These are phyloP conservation scores for Nylanderia fulva DNA, from an alignment of 1,140 invertebrate species.

Conservation along the genomic window DNA sequence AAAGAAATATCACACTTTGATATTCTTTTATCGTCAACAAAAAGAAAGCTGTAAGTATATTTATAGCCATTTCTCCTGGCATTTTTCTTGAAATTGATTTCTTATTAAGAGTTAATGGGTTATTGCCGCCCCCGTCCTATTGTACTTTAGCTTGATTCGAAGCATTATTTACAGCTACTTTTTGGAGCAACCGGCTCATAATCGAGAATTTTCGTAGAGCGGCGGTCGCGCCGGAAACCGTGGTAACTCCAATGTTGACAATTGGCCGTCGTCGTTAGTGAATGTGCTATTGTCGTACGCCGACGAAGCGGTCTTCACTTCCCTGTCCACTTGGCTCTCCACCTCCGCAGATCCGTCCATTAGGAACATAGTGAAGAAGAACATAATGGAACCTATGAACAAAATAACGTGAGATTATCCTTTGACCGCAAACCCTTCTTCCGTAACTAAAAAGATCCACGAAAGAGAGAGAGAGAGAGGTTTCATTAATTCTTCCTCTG, in stretches of 20 bases:
- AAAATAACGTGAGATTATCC: conserved; percentile 6
- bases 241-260: conserved; percentile 79
- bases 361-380: conserved; percentile 90
- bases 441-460: not conserved
- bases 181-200: conserved; percentile 32
- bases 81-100: not conserved
- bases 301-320: not conserved
- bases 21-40: not conserved
- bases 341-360: conserved; percentile 88
- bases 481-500: not conserved
- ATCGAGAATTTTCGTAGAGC: conserved; percentile 69
- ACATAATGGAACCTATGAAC: conserved; percentile 89
- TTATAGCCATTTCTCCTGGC: not conserved
- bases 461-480: too few species aligned
- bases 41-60: not conserved
- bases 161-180: conserved; percentile 59
- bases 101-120: not conserved
- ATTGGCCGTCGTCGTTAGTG: conserved; percentile 84
- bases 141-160: not conserved
- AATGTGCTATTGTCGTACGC: conserved; percentile 86
- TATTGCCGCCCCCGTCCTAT: not conserved
- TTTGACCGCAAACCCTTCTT: not conserved
- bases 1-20: conserved; percentile 2
- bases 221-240: conserved; percentile 76
- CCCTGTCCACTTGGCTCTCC: conserved; percentile 55